Conservation (phyloP, 2,888 invertebrate species). For the Tetranychus truncatus region DNA sequence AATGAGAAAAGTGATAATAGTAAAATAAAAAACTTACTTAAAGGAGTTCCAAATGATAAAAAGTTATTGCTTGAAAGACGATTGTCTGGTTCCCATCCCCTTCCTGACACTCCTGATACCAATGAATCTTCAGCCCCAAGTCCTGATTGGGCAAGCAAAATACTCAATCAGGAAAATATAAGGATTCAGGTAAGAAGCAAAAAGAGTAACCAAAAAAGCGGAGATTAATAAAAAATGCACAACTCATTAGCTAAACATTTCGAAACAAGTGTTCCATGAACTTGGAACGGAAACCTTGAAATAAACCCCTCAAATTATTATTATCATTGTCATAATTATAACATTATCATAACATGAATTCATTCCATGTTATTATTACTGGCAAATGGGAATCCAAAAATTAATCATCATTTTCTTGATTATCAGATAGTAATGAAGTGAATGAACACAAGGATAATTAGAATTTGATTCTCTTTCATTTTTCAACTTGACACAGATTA, state of each 20-base stretch:
- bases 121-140: conserved; percentile 4
- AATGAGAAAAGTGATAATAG: background rate
- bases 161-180: background rate
- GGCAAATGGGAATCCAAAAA: too few relatives aligned
- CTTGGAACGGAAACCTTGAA: background rate
- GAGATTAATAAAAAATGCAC: background rate
- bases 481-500: too few relatives aligned
- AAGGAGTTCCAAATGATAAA: background rate
- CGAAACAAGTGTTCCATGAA: background rate
- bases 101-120: background rate
- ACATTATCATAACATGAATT: too few relatives aligned
- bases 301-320: background rate
- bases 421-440: too few relatives aligned
- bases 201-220: background rate
- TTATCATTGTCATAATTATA: too few relatives aligned
- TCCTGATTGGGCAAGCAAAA: conserved; percentile 4
- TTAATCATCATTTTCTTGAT: too few relatives aligned
- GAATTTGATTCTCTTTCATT: too few relatives aligned
- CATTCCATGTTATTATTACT: too few relatives aligned
- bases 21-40: background rate
- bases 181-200: background rate
- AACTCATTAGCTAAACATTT: background rate
- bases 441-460: too few relatives aligned
- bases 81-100: background rate
- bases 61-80: background rate